phyloP scores from a whole-genome alignment of 2,888 invertebrate genomes.

The Heliconius ethilla region DNA sequence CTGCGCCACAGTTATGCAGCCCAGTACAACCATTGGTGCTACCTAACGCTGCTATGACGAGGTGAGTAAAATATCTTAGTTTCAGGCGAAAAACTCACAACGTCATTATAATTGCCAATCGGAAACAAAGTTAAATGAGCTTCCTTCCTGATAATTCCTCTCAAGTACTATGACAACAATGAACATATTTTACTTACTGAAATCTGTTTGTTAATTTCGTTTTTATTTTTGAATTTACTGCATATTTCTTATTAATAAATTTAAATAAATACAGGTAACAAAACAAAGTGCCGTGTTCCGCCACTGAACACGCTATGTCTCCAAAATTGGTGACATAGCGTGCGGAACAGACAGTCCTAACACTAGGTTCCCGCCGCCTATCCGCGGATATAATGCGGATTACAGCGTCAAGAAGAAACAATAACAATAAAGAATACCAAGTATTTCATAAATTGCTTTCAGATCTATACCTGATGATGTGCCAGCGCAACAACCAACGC shows the following conservation, averaged over 20 bases:
- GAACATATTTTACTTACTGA: no score
- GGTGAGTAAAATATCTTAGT: slow-evolving; percentile 49
- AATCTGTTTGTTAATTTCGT: no score
- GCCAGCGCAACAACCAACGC: slow-evolving; percentile 49
- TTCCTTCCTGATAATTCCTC: no score
- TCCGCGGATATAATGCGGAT: not conserved
- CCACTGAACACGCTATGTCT: not conserved
- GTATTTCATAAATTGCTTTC: slow-evolving; percentile 18
- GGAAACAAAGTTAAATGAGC: no score
- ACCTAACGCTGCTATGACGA: slow-evolving; percentile 59
- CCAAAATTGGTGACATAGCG: no score
- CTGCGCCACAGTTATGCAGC: slow-evolving; percentile 82
- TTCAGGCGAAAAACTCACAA: no score
- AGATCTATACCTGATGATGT: slow-evolving; percentile 63
- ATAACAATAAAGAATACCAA: no score
- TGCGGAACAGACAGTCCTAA: not conserved
- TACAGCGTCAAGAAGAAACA: not conserved
- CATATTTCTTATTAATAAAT: no score
- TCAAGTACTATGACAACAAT: no score
- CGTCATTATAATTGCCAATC: no score
- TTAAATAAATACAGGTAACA: not conserved
- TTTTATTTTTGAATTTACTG: no score
- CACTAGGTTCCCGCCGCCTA: not conserved
- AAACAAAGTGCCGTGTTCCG: not conserved
- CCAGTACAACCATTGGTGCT: slow-evolving; percentile 79